These are phyloP conservation scores for Scaptomyza polygonia DNA, from an alignment of 2,888 invertebrate genomes.

Conservation along the genomic window DNA sequence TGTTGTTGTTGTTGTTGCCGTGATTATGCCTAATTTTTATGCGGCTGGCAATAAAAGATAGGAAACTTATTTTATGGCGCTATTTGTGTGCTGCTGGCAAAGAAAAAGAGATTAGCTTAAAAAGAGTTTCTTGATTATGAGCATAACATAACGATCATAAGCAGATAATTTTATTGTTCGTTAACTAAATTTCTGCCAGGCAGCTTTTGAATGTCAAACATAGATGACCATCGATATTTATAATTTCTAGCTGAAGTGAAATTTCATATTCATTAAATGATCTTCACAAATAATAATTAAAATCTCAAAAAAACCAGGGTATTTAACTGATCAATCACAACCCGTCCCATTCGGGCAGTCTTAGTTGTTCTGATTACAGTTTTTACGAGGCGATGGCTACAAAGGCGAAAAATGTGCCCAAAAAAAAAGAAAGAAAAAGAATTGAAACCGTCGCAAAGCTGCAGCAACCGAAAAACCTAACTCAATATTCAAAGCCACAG, in stretches of 20 bases:
- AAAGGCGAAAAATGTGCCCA: constrained; percentile 51
- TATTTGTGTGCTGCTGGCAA: constrained; percentile 62
- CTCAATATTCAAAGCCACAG: constrained; percentile 75
- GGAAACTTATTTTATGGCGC: constrained; percentile 78
- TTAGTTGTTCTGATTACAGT: constrained; percentile 70
- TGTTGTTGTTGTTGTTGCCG: constrained; percentile 34
- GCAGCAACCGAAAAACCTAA: constrained; percentile 60
- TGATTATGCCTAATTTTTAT: constrained; percentile 66
- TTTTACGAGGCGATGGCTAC: constrained; percentile 72
- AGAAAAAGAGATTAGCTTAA: not conserved
- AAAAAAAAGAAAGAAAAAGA: constrained; percentile 18
- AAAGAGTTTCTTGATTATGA: not conserved
- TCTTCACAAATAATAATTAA: too few species aligned
- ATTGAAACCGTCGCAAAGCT: constrained; percentile 40
- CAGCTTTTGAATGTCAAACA: not conserved
- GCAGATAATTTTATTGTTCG: too few species aligned
- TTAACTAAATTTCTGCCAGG: not conserved
- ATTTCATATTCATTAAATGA: too few species aligned
- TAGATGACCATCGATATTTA: too few species aligned
- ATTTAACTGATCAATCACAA: not conserved
- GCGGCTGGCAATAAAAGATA: constrained; percentile 75
- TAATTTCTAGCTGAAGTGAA: too few species aligned
- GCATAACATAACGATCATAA: too few species aligned
- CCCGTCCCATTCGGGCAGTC: not conserved
- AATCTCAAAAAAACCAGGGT: constrained; percentile 13